Evolutionary conservation across 2,113 vertebrate species (phyloP).

Genomic region (Percina caprodes): DNA sequence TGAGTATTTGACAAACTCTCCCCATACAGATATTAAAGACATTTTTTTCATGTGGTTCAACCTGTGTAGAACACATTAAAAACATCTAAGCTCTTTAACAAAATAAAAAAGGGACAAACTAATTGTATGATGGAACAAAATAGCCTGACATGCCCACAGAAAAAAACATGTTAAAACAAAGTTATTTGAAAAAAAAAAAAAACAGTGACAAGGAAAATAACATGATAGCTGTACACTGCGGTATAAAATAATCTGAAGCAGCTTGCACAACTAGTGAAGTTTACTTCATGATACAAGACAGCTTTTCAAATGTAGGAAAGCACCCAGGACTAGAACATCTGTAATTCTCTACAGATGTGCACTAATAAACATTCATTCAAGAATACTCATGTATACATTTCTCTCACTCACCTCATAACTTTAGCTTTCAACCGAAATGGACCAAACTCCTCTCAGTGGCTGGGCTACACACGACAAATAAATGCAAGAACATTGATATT

Average conservation of each 20-base stretch:
- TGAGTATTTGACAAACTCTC: constrained; percentile 69
- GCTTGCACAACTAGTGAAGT: constrained; percentile 60
- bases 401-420: constrained; percentile 55
- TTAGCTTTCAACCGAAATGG: constrained; percentile 54
- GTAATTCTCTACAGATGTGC: constrained; percentile 48
- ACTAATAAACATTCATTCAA: constrained; percentile 56
- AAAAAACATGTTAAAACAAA: constrained; percentile 48
- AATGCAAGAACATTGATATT: constrained; percentile 76
- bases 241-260: constrained; percentile 73
- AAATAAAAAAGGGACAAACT: constrained; percentile 43
- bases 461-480: constrained; percentile 68
- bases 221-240: constrained; percentile 55
- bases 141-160: constrained; percentile 30
- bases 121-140: constrained; percentile 29
- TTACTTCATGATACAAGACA: constrained; percentile 67
- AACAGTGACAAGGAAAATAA: constrained; percentile 31
- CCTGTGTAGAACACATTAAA: constrained; percentile 45
- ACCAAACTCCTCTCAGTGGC: constrained; percentile 61
- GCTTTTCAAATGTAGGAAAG: constrained; percentile 66
- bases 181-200: constrained; percentile 34
- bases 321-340: constrained; percentile 54
- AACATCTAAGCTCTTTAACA: constrained; percentile 42
- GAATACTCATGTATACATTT: constrained; percentile 65
- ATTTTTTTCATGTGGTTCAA: constrained; percentile 54
- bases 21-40: constrained; percentile 46